A percentile compares a stretch with the other conserved stretches of the same genome.
These are phyloP conservation scores for Oreochromis mossambicus DNA, from an alignment of 2,797 vertebrate species.

Conservation along the genomic window DNA sequence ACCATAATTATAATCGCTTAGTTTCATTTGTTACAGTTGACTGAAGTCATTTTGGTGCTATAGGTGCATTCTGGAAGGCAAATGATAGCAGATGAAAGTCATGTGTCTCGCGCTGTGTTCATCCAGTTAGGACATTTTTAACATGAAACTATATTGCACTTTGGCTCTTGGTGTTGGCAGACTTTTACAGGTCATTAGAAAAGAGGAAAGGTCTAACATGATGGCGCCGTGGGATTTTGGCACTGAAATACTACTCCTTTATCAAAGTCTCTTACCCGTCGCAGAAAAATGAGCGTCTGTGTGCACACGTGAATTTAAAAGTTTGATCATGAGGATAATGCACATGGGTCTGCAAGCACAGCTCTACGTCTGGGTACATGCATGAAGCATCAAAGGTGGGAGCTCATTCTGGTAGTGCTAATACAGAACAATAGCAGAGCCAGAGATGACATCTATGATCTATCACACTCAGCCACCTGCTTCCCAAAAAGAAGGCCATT, in stretches of 20 bases:
- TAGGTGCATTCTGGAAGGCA: background rate
- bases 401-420: slow-evolving; percentile 44
- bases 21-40: slow-evolving; percentile 25
- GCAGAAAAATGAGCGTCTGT: background rate
- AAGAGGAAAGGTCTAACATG: slow-evolving; percentile 39
- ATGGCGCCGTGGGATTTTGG: slow-evolving; percentile 20
- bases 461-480: slow-evolving; percentile 76
- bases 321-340: background rate
- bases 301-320: background rate
- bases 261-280: slow-evolving; percentile 26
- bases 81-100: background rate
- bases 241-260: slow-evolving; percentile 23
- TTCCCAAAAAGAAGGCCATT: slow-evolving; percentile 68
- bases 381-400: slow-evolving; percentile 22
- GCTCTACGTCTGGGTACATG: background rate
- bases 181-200: slow-evolving; percentile 57
- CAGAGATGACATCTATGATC: slow-evolving; percentile 69
- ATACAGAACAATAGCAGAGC: slow-evolving; percentile 58
- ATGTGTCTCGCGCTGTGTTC: background rate
- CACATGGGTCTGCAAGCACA: background rate
- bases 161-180: slow-evolving; percentile 16
- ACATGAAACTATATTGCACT: slow-evolving; percentile 22
- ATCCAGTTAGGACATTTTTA: slow-evolving; percentile 27
- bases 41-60: slow-evolving; percentile 7
- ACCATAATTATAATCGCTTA: slow-evolving; percentile 43